phyloP scores from a whole-genome alignment of 2,797 vertebrate species.

The Hafferia zeledoni region DNA sequence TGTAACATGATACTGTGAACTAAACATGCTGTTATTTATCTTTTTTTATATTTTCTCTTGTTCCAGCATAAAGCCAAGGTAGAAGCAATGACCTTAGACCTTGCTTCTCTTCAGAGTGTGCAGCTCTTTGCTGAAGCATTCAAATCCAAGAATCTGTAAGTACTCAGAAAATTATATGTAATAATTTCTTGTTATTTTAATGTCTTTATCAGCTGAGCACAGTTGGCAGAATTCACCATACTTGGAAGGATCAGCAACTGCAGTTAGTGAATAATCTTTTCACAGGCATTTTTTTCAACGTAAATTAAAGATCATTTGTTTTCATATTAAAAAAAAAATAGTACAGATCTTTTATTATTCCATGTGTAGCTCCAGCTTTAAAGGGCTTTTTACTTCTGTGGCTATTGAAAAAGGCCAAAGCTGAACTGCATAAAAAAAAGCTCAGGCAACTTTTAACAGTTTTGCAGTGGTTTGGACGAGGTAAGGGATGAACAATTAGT shows the following conservation, averaged over 20 bases:
- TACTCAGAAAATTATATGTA: constrained; percentile 65
- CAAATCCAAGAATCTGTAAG: constrained; percentile 94
- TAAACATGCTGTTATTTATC: constrained; percentile 77
- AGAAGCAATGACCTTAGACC: constrained; percentile 93
- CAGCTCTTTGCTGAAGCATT: constrained; percentile 89
- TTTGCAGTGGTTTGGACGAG: constrained; percentile 1
- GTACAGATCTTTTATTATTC: not conserved
- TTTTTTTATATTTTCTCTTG: constrained; percentile 70
- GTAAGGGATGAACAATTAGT: not conserved
- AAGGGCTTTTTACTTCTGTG: not conserved
- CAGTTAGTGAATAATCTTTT: not conserved
- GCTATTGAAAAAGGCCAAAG: not conserved
- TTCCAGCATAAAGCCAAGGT: constrained; percentile 94
- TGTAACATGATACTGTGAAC: constrained; percentile 68
- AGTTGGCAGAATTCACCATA: not conserved
- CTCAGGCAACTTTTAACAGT: not conserved
- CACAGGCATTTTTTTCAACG: not conserved
- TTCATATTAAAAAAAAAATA: not conserved
- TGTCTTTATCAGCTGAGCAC: constrained; percentile 71
- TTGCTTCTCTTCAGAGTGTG: constrained; percentile 89
- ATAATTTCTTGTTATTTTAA: constrained; percentile 53
- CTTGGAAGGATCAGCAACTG: not conserved
- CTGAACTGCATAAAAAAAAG: not conserved
- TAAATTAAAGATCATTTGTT: not conserved
- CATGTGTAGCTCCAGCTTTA: not conserved